A percentile compares a stretch with the other conserved stretches of the same genome.
Evolutionary conservation across 2,888 invertebrate species (phyloP).

Genomic region (Eupithecia exiguata): DNA sequence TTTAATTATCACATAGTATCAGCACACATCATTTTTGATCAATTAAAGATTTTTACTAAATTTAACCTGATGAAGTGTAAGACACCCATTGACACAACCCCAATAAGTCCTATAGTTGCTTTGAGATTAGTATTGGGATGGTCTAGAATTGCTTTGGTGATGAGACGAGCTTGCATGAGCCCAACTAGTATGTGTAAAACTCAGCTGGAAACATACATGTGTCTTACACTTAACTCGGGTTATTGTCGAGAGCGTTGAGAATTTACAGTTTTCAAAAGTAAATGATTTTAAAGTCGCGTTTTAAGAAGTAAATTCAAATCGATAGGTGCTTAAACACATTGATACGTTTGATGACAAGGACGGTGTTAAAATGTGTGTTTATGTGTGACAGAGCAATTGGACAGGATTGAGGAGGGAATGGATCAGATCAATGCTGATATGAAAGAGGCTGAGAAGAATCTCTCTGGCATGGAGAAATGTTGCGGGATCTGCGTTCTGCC

Average conservation of each 20-base stretch:
- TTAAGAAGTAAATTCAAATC: conserved; percentile 43
- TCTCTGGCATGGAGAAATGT: conserved; percentile 99
- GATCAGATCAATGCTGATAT: conserved; percentile 99
- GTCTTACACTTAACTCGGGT: conserved; percentile 80
- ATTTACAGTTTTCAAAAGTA: conserved; percentile 68
- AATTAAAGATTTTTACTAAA: conserved; percentile 66
- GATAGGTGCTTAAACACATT: conserved; percentile 73
- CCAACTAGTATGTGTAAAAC: conserved; percentile 58
- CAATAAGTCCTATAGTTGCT: conserved; percentile 61
- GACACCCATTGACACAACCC: conserved; percentile 61
- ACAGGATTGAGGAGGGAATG: conserved; percentile 99
- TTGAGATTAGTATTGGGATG: conserved; percentile 52
- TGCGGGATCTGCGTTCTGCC: conserved; percentile 99
- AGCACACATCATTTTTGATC: conserved; percentile 79
- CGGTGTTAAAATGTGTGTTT: conserved; percentile 65
- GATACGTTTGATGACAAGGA: conserved; percentile 53
- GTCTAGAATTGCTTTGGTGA: conserved; percentile 63
- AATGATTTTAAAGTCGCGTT: conserved; percentile 49
- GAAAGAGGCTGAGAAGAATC: conserved; percentile 99
- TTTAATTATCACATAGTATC: conserved; percentile 75
- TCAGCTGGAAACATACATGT: conserved; percentile 55
- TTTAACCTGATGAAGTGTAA: conserved; percentile 77
- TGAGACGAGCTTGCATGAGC: conserved; percentile 65
- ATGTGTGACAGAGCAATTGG: conserved; percentile 96
- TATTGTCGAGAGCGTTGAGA: conserved; percentile 83